Percentiles rank a stretch among this genome's conserved stretches.
phyloP scores from a whole-genome alignment of 1,140 invertebrate genomes.

The Aleiodes sp. region DNA sequence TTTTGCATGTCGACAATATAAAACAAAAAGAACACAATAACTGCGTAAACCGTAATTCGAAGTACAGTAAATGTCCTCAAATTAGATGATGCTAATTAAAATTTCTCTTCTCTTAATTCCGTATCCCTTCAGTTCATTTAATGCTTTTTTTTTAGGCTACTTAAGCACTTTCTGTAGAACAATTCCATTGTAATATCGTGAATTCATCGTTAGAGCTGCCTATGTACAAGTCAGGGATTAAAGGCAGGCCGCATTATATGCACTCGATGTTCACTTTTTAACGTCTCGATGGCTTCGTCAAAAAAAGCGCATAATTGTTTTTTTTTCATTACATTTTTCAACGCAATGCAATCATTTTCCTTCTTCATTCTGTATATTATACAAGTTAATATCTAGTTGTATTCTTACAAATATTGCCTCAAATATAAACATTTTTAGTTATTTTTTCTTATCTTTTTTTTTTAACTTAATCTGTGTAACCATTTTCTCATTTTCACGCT shows the following conservation, averaged over 20 bases:
- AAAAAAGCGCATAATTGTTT: not conserved
- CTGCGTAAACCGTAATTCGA: not conserved
- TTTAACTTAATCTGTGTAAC: constrained; percentile 14
- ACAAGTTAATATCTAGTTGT: constrained; percentile 54
- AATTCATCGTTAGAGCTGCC: constrained; percentile 29
- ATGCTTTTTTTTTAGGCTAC: constrained; percentile 28
- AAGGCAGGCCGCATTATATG: constrained; percentile 18
- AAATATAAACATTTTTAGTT: constrained; percentile 63
- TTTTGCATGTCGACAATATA: too few species aligned
- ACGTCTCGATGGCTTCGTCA: not conserved
- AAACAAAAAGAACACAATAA: not conserved
- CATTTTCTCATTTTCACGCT: constrained; percentile 38
- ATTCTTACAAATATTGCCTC: constrained; percentile 65
- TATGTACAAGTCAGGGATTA: constrained; percentile 22
- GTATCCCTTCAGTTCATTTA: not conserved
- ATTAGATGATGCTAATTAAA: too few species aligned
- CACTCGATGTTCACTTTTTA: not conserved
- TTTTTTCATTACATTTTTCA: not conserved
- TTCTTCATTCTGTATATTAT: constrained; percentile 31
- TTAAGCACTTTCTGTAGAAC: constrained; percentile 30
- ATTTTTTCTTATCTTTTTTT: too few species aligned
- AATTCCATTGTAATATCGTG: constrained; percentile 28
- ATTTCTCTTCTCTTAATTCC: too few species aligned
- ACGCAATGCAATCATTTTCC: constrained; percentile 9
- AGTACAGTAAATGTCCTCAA: not conserved